Conservation (phyloP, 2,888 invertebrate species). For the Thumatha senex region DNA sequence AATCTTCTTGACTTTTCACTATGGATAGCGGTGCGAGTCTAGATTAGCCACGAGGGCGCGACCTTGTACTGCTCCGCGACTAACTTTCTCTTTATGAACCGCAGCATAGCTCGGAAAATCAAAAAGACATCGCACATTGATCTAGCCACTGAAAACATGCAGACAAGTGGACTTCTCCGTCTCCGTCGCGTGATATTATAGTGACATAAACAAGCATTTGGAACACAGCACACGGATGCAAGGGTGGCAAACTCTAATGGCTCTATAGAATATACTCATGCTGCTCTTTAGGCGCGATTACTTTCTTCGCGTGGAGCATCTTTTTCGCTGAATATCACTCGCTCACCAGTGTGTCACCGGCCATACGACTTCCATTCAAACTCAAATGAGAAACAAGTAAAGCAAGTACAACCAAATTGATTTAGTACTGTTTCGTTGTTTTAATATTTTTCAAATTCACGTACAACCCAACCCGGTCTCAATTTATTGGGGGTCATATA, state of each 20-base stretch:
- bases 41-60: conserved; percentile 44
- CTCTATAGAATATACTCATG: conserved; percentile 65
- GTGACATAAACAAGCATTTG: conserved; percentile 61
- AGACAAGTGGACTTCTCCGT: conserved; percentile 60
- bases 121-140: conserved; percentile 81
- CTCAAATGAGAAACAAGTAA: conserved; percentile 67
- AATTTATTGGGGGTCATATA: conserved; percentile 7
- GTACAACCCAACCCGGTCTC: conserved; percentile 20
- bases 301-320: conserved; percentile 48
- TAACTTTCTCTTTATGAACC: conserved; percentile 50
- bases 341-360: conserved; percentile 56
- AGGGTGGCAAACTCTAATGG: conserved; percentile 65
- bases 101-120: conserved; percentile 70
- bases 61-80: conserved; percentile 47
- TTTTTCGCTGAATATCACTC: conserved; percentile 81
- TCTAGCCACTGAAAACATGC: conserved; percentile 74
- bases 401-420: conserved; percentile 78
- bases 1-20: conserved; percentile 75
- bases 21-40: conserved; percentile 72
- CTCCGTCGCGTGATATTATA: conserved; percentile 47
- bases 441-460: conserved; percentile 26
- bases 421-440: conserved; percentile 32
- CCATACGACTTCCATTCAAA: conserved; percentile 47
- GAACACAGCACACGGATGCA: conserved; percentile 76
- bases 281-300: conserved; percentile 54